phyloP scores from a whole-genome alignment of 2,797 vertebrate genomes.

The Pseudocheirus occidentalis region DNA sequence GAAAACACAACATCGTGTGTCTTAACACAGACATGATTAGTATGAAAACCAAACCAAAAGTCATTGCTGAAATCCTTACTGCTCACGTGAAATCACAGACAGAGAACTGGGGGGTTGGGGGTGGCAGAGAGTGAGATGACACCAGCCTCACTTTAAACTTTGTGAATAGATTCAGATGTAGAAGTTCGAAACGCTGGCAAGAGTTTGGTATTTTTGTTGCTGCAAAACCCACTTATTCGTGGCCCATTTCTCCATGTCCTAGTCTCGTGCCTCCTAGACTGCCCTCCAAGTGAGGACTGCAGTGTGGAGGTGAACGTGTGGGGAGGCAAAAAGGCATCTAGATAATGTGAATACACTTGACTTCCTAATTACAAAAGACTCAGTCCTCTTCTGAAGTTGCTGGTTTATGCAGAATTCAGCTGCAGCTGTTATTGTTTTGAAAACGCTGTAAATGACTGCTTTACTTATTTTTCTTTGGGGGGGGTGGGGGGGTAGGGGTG shows the following conservation, averaged over 20 bases:
- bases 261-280: background rate
- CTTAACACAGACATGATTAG: conserved; percentile 71
- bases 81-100: conserved; percentile 71
- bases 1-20: conserved; percentile 69
- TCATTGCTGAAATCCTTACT: conserved; percentile 49
- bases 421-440: conserved; percentile 70
- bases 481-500: conserved; percentile 1
- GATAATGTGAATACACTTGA: conserved; percentile 59
- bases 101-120: conserved; percentile 27
- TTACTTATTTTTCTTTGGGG: conserved; percentile 41
- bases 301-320: conserved; percentile 44
- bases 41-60: conserved; percentile 37
- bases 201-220: conserved; percentile 18
- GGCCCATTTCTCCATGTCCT: background rate
- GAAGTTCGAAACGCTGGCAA: conserved; percentile 27
- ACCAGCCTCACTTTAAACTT: background rate
- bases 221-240: background rate
- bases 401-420: conserved; percentile 59
- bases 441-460: conserved; percentile 80
- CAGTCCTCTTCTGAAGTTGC: conserved; percentile 33
- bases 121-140: background rate
- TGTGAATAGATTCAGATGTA: conserved; percentile 26
- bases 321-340: conserved; percentile 47
- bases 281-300: conserved; percentile 41
- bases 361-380: conserved; percentile 44